Evolutionary conservation across 2,113 vertebrate genomes (phyloP), one percentile per base, ranked within the genome.

Genomic region (Sardina pilchardus): DNA sequence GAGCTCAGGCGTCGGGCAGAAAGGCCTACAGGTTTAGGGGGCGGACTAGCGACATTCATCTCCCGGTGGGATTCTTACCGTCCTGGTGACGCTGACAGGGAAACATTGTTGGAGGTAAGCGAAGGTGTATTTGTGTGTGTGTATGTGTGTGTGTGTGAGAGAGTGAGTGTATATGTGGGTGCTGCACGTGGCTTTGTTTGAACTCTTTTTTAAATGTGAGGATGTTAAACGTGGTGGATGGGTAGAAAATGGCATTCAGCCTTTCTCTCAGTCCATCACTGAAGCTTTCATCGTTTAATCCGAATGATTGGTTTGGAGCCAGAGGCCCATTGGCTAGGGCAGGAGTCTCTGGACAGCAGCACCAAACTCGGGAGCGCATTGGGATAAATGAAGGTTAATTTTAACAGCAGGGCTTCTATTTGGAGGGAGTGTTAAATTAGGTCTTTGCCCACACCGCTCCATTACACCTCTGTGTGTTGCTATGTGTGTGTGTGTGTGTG

Each of bases 21-120:
- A 50, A 56, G 39, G 44, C 53, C 85, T 43, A 48, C 56, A 1
- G 17, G 50, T 53, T 53, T 10, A 47, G 45, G 45, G 45, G 50
- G 50, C 14, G 17, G 16, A 53, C 50, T 53, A 17, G 24, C 19
- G 17, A n/a, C 6, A 26, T 0, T 21, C 75, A 34, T 86, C 84
- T 87, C 87, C 82, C 71, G 89, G 82, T 67, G 86, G 89, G 89
- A 87, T 88, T 86, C 82, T 82, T 82, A 88, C 71, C 85, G 85
- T 85, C 84, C 84, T 81, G 71, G 86, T 71, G 82, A 88, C 48
- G 16, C n/a, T 71, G n/a, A 71, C 63, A 30, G 63, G 63, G 50
- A 53, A 71, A 8, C 10, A 21, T 26, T 63, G 63, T 71, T 30
- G 26, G 7, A 71, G 63, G 63, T 71, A 71, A 71, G 63, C 9